Conservation (phyloP, 2,797 vertebrate species). For the Neosalanx taihuensis region DNA sequence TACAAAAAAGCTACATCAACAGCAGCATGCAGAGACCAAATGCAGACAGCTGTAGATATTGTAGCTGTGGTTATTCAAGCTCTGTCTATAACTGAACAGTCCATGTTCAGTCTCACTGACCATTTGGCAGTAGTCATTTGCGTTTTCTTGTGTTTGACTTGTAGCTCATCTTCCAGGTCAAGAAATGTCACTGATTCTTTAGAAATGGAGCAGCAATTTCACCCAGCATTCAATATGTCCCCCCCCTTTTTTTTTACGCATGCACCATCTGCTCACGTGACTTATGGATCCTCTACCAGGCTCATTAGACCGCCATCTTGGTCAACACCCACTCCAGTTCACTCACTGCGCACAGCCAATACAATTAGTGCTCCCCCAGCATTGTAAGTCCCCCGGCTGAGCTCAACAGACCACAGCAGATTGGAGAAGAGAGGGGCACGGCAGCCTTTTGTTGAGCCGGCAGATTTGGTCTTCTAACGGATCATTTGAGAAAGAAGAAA, state of each 20-base stretch:
- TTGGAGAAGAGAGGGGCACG: constrained; percentile 35
- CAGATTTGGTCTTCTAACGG: constrained; percentile 49
- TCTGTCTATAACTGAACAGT: too few species aligned
- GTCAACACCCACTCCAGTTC: constrained; percentile 92
- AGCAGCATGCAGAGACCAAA: too few species aligned
- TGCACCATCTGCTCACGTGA: constrained; percentile 92
- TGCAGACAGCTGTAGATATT: too few species aligned
- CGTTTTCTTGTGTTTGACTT: constrained; percentile 4
- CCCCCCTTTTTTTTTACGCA: constrained; percentile 58
- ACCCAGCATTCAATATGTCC: constrained; percentile 63
- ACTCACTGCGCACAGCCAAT: constrained; percentile 80
- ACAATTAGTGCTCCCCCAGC: constrained; percentile 59
- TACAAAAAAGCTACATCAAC: too few species aligned
- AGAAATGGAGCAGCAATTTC: constrained; percentile 40
- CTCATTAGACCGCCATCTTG: constrained; percentile 97
- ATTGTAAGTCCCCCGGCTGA: constrained; percentile 54
- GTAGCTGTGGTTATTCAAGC: too few species aligned
- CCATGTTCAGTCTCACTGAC: too few species aligned
- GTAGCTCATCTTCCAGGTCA: constrained; percentile 21
- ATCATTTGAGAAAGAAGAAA: constrained; percentile 46
- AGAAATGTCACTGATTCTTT: constrained; percentile 33
- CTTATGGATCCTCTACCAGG: constrained; percentile 74
- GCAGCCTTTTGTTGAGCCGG: constrained; percentile 51
- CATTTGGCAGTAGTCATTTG: background rate
- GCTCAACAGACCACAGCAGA: constrained; percentile 49